These are phyloP conservation scores for Corvus cornix DNA, from an alignment of 2,113 vertebrate genomes.

Conservation along the genomic window DNA sequence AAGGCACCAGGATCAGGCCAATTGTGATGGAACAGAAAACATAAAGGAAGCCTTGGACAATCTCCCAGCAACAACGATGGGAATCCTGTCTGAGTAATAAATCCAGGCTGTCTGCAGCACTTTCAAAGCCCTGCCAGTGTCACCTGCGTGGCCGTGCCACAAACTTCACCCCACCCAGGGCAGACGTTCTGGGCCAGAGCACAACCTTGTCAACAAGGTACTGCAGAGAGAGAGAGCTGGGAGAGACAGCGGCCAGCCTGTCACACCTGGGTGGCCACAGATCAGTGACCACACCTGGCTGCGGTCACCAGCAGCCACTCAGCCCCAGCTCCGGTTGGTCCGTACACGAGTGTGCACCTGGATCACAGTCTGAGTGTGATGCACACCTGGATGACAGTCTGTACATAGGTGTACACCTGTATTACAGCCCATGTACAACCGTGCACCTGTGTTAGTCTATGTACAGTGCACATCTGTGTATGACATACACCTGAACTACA, in stretches of 20 bases:
- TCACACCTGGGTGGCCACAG: neutral
- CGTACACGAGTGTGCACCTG: neutral
- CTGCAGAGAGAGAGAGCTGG: neutral
- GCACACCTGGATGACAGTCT: too few species aligned
- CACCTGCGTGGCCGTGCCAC: fast-evolving
- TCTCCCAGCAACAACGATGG: neutral
- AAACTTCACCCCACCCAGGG: neutral
- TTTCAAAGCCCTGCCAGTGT: neutral
- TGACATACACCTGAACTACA: neutral
- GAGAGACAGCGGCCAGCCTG: neutral
- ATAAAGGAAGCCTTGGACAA: neutral
- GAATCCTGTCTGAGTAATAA: neutral
- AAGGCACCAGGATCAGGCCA: neutral
- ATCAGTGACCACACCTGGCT: fast-evolving
- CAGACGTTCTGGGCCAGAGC: neutral
- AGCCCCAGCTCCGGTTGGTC: neutral
- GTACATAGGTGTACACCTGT: neutral
- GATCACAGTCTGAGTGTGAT: too few species aligned
- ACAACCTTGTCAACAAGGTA: fast-evolving
- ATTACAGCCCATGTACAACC: neutral
- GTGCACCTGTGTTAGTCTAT: neutral
- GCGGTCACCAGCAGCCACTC: fast-evolving
- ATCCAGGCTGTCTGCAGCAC: neutral
- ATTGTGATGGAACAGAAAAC: neutral
- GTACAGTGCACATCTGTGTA: neutral